Evolutionary conservation across 1,140 invertebrate species (phyloP), one percentile per base, ranked within the genome.

Genomic region (Paracyclopina nana): DNA sequence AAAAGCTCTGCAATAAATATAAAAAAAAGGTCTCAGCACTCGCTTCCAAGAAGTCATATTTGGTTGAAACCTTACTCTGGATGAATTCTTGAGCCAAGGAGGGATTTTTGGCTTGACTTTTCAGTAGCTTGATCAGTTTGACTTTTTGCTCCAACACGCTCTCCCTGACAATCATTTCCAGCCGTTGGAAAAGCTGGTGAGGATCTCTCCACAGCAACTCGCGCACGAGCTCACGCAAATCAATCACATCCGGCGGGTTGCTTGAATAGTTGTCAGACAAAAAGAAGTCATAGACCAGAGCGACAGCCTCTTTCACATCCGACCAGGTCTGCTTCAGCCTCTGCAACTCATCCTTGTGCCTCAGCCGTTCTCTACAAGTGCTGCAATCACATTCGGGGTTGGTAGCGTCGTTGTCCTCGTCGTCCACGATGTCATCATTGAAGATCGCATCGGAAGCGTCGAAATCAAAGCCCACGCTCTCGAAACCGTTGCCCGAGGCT

Each of bases 91-190:
- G 69, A 58, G 61, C 68, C 60, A 70, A 65, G 54, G 66, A 57
- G 20, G 61, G 58, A 48, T 60, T 70, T 44, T 71, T 63, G 55
- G 71, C 54, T 31, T 60, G 62, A 56, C 57, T 60, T 53, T 67
- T 62, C 27, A 71, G 52, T 46, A 69, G 66, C 55, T 71, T 65
- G 28, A 75, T 61, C 30, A 75, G 65, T 53, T 67, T 63, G 53
- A 73, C 67, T 61, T 74, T 75, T 49, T 72, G 68, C 58, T 74
- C 72, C 41, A 73, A 66, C 38, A 76, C 68, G 60, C 73, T 73
- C 56, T 76, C 71, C 53, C 71, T 68, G 4, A 72, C 70, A 55
- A 74, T 71, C 34, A 69, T 68, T 52, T 76, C 71, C 27, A 76
- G 58, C 50, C 70, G 68, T 59, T 72, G 65, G 59, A 72, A 75